Evolutionary conservation across 2,797 vertebrate species (phyloP), one percentile per base, ranked within the genome.

Genomic region (Picus viridis): DNA sequence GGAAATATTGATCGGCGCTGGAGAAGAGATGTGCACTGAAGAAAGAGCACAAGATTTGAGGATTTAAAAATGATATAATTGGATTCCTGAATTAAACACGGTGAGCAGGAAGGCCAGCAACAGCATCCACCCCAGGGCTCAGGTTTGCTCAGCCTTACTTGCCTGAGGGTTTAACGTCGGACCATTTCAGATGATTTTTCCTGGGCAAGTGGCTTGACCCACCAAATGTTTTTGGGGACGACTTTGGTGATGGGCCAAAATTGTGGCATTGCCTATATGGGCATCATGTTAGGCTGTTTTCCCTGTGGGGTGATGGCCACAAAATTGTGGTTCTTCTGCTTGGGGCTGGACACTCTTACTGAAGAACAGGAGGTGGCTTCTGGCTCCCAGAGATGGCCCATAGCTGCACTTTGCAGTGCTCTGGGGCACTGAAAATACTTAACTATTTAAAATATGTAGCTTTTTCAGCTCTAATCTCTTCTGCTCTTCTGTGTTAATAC

Each of bases 41-140:
- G 92, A 94, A 95, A 92, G 58, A 93, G 83, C 92, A 94, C 72
- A 92, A 95, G 93, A 91, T 90, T 85, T 88, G 81, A 86, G 94
- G 95, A 88, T 94, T 96, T 96, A 62, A 86, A 93, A 88, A 41
- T 53, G 62, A 36, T 90, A 92, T 93, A 96, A 96, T 95, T 95
- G 91, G 83, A 94, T 94, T 93, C 91, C 75, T 91, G 90, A 88
- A 80, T 92, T 64, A 79, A 91, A 74, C 27, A 74, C 81, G 62
- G 88, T 0, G 3, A 89, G 71, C 0, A 5, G 77, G 83, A 93
- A 91, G 80, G 88, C 77, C 5, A 9, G 57, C 77, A 73, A n/a
- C 45, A 63, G n/a, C 54, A 32, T 45, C 26, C 20, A 26, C 62
- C 81, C 43, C 24, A 7, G 12, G 71, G 56, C 56, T 83, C 1